Evolutionary conservation across 1,140 invertebrate species (phyloP).

Genomic region (Micrasema longulum): DNA sequence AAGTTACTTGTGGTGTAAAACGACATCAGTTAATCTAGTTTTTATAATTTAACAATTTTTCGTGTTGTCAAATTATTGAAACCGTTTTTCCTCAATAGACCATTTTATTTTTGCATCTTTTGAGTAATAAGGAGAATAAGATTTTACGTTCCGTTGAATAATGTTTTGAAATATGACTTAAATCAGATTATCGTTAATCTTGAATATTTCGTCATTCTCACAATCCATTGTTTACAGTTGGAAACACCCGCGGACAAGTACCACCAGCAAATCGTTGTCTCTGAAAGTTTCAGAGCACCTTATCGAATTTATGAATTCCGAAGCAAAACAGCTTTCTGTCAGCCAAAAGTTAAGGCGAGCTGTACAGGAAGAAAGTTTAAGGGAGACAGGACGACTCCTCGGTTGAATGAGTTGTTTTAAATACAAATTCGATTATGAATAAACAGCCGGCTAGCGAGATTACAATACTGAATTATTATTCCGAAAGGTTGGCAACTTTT

Average conservation of each 20-base stretch:
- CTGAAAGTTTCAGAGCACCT: conserved; percentile 43
- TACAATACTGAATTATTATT: conserved; percentile 52
- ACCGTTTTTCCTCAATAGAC: too few species aligned
- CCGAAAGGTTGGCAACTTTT: conserved; percentile 52
- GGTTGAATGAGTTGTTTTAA: conserved; percentile 49
- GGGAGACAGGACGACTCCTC: conserved; percentile 13
- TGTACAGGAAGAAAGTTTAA: conserved; percentile 35
- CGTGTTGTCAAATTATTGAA: too few species aligned
- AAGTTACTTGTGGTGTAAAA: too few species aligned
- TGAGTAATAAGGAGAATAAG: too few species aligned
- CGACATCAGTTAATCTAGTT: too few species aligned
- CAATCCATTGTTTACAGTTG: conserved; percentile 24
- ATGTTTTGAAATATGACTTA: conserved; percentile 11
- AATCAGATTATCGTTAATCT: conserved; percentile 17
- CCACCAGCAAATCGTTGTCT: conserved; percentile 43
- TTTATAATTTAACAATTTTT: too few species aligned
- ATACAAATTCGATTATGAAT: conserved; percentile 55
- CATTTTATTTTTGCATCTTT: too few species aligned
- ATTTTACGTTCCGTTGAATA: too few species aligned
- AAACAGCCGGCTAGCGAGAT: conserved; percentile 49
- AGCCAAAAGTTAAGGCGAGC: conserved; percentile 36
- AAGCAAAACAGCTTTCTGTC: conserved; percentile 48
- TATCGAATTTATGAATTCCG: conserved; percentile 48
- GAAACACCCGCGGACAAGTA: conserved; percentile 11
- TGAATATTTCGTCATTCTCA: conserved; percentile 20